Evolutionary conservation across 2,888 invertebrate species (phyloP).

Genomic region (Nephrotoma guestfalica): DNA sequence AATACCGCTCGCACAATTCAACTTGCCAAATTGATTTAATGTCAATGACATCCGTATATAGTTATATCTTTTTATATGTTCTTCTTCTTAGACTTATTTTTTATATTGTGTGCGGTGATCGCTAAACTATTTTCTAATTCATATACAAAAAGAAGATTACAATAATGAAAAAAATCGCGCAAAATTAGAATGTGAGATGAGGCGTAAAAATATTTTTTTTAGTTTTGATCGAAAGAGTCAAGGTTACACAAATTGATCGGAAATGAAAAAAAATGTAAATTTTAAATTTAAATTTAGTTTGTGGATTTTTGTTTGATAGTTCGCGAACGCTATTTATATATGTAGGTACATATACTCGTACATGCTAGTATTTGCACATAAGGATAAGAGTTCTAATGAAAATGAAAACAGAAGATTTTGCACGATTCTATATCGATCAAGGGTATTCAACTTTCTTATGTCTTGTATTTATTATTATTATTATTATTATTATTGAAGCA

Average conservation of each 20-base stretch:
- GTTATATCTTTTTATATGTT: background rate
- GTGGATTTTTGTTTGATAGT: background rate
- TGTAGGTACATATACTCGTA: background rate
- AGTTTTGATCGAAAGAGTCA: background rate
- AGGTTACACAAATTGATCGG: background rate
- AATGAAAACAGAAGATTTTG: background rate
- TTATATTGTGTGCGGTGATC: background rate
- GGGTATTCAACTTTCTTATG: background rate
- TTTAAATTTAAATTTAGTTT: background rate
- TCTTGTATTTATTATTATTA: background rate
- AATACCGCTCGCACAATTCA: background rate
- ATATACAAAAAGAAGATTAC: background rate
- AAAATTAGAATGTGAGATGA: background rate
- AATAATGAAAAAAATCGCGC: background rate
- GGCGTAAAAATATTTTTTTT: background rate
- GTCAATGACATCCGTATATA: background rate
- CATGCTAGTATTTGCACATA: background rate
- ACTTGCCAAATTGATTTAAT: background rate
- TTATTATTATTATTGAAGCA: background rate
- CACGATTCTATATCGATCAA: background rate
- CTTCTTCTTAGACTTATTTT: background rate
- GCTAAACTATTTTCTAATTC: background rate
- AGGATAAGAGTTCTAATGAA: background rate
- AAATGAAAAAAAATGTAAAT: background rate
- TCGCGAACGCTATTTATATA: background rate